A percentile compares a stretch with the other conserved stretches of the same genome.
Conservation (phyloP, 1,140 invertebrate species). For the Anthonomus grandis region DNA sequence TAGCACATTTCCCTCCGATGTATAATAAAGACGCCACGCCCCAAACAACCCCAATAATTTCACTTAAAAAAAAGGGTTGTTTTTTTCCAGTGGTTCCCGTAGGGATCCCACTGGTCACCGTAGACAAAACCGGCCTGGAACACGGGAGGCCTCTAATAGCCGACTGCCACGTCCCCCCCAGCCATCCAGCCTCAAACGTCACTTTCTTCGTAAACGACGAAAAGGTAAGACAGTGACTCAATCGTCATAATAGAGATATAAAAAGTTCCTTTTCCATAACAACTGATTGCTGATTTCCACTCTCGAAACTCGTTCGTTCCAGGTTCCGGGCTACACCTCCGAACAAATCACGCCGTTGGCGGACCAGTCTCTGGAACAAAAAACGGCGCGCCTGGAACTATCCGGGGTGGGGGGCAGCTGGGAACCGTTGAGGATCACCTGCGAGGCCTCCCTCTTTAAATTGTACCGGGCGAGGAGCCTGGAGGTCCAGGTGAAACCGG, state of each 20-base stretch:
- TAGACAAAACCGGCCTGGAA: constrained; percentile 51
- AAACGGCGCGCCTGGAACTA: constrained; percentile 41
- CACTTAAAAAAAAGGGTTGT: not conserved
- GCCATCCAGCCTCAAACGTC: constrained; percentile 65
- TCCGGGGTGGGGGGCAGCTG: constrained; percentile 44
- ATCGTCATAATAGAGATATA: not conserved
- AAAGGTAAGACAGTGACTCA: constrained; percentile 51
- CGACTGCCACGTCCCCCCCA: constrained; percentile 54
- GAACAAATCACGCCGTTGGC: constrained; percentile 33
- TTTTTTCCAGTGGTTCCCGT: constrained; percentile 53
- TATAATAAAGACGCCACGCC: not conserved
- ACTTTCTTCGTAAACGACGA: constrained; percentile 68
- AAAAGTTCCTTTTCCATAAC: not conserved
- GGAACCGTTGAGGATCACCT: constrained; percentile 41
- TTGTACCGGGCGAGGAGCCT: constrained; percentile 44
- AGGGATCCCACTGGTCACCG: constrained; percentile 53
- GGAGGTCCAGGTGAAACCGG: constrained; percentile 43
- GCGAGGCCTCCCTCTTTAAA: constrained; percentile 43
- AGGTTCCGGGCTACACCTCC: constrained; percentile 47
- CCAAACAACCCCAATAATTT: not conserved
- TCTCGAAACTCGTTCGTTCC: constrained; percentile 18
- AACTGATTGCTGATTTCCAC: not conserved
- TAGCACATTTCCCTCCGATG: too few species aligned
- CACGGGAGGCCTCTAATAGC: constrained; percentile 46
- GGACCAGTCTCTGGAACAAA: constrained; percentile 41